A percentile compares a stretch with the other conserved stretches of the same genome.
These are phyloP conservation scores for Rhinichthys klamathensis DNA, from an alignment of 2,113 vertebrate genomes.

Conservation along the genomic window DNA sequence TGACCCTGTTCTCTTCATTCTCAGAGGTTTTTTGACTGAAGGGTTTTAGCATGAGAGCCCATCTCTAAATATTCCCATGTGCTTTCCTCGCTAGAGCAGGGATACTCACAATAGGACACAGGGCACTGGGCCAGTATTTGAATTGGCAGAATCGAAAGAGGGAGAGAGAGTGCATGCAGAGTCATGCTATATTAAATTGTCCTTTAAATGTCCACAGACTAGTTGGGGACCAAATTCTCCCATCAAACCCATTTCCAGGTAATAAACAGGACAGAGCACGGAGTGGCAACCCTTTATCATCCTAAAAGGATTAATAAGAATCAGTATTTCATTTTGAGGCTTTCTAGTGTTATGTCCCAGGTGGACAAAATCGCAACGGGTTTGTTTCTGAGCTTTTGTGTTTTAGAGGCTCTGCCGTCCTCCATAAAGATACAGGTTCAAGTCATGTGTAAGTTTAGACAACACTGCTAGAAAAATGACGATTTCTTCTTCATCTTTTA, in stretches of 20 bases:
- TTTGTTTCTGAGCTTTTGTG: neutral
- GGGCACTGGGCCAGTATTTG: conserved; percentile 42
- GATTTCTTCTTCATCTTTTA: neutral
- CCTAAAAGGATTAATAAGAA: conserved; percentile 5
- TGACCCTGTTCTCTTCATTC: conserved; percentile 31
- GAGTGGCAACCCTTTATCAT: neutral
- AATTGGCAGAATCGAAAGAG: conserved; percentile 39
- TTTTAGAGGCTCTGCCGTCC: neutral
- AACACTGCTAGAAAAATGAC: neutral
- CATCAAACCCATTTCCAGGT: neutral
- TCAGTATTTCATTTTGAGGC: neutral
- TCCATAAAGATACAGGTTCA: neutral
- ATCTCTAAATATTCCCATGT: conserved; percentile 28
- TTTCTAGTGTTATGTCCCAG: neutral
- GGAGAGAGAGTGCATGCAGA: conserved; percentile 54
- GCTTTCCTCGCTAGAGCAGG: neutral
- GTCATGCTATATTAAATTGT: conserved; percentile 65
- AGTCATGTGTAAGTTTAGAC: neutral
- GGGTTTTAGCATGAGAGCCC: neutral
- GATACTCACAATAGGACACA: conserved; percentile 25
- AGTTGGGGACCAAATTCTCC: neutral
- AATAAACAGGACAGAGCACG: neutral
- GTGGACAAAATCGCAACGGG: neutral
- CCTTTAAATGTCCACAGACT: neutral
- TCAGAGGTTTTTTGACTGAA: conserved; percentile 13